These are phyloP conservation scores for Ruditapes philippinarum DNA, from an alignment of 1,140 invertebrate species.

Conservation along the genomic window DNA sequence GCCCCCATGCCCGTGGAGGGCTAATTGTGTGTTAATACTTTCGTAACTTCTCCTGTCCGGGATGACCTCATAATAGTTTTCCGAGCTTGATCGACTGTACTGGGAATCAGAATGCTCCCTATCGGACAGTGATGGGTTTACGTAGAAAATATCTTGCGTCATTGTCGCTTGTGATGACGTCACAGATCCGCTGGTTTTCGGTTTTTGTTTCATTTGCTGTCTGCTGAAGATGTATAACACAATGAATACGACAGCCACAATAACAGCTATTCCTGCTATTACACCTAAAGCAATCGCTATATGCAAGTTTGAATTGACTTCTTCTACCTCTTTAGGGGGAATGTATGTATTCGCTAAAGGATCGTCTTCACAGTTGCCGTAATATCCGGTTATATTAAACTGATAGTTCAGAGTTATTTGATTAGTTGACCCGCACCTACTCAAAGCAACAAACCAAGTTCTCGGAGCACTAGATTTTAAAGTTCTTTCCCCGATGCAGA, in stretches of 20 bases:
- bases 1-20: conserved; percentile 69
- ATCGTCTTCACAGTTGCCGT: conserved; percentile 83
- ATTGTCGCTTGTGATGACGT: conserved; percentile 85
- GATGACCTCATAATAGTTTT: conserved; percentile 85
- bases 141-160: conserved; percentile 85
- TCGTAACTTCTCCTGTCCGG: conserved; percentile 84
- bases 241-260: conserved; percentile 80
- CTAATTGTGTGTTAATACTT: conserved; percentile 82
- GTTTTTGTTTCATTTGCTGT: conserved; percentile 75
- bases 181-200: conserved; percentile 78
- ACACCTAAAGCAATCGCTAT: conserved; percentile 80
- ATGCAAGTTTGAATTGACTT: conserved; percentile 64
- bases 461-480: conserved; percentile 79
- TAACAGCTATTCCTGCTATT: conserved; percentile 78
- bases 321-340: conserved; percentile 70
- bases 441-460: conserved; percentile 83
- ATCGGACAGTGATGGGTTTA: conserved; percentile 83
- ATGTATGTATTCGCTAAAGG: conserved; percentile 78
- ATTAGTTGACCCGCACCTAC: conserved; percentile 72
- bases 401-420: conserved; percentile 81
- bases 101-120: conserved; percentile 79
- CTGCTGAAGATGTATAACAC: conserved; percentile 78
- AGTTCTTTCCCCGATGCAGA: conserved; percentile 82
- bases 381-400: conserved; percentile 83
- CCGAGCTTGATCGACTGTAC: conserved; percentile 82